Evolutionary conservation across 2,113 vertebrate genomes (phyloP), one percentile per base, ranked within the genome.

Genomic region (Megaceryle torquata): DNA sequence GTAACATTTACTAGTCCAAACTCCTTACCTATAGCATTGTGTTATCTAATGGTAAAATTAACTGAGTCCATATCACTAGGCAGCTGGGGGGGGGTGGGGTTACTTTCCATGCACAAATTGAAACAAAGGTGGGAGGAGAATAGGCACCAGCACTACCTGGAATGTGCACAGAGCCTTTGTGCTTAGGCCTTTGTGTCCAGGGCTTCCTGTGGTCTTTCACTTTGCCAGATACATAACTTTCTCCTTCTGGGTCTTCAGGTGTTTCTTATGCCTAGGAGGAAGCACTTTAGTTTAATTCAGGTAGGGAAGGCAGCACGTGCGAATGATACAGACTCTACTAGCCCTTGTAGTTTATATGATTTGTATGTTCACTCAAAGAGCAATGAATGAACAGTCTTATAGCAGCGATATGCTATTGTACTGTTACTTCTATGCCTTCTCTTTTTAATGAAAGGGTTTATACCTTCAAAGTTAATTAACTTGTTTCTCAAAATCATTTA

Each of bases 401-500:
- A 81, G 88, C 72, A 81, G 60, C 51, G 90, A 70, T 88, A 67
- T 64, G 71, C 86, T 77, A 59, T 33, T 84, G 86, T 75, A 81
- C 83, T 86, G 56, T 57, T 93, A 71, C 57, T 68, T 89, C 84
- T 65, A n/a, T 48, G 81, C 60, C 65, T 86, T 68, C 37, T 93
- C 88, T 94, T 93, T 94, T 83, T 88, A 94, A 95, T 91, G 86
- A 92, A 84, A 78, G 82, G 29, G 70, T 86, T 94, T 89, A 89
- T 88, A 94, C 81, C 48, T 95, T 84, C 46, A 54, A 84, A 91
- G 81, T 89, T 96, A 97, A 95, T 95, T 93, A 95, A 86, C 69
- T 92, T 48, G 51, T 93, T 95, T 93, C 86, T 91, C 91, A 95
- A 91, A 93, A 93, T 93, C 86, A 70, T 93, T 92, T 94, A 93